Base-by-base conservation (phyloP, 2,888 invertebrate species). In the Parnassius apollo region DNA sequence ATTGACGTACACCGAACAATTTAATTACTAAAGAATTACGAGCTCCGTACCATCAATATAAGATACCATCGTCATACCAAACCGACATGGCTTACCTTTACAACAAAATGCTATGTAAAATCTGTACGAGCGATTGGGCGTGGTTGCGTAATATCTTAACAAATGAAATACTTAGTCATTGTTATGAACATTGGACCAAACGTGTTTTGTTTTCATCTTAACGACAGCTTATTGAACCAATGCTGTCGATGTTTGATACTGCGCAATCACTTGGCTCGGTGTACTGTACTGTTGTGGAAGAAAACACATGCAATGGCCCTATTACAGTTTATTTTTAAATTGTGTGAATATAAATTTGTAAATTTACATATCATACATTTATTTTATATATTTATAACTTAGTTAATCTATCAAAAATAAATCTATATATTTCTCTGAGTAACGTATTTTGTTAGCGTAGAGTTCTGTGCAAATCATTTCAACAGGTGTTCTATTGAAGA, bases 1-100 rank as follows among this genome's bases (percentile, higher is more conserved):
- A 80, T 78, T 84, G 84, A 85, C 84, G 81, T 77, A 80, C 81
- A 75, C 70, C 75, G 78, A 84, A 87, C 88, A 85, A 86, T 89
- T 90, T 89, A 89, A 90, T 89, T 89, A 88, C 80, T 75, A 85
- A 86, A 85, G 84, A 87, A 87, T 87, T 88, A 67, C 59, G 81
- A 83, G 76, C 71, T 83, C 79, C 82, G 83, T 83, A 82, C 78
- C 35, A 35, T 35, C 35, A 35, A 35, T 79, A 82, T 80, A 74
- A 69, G 73, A 75, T 77, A 69, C 75, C 74, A 66, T 80, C 78
- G 73, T 73, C 74, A 69, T 73, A 75, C 78, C 18, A 25, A 54
- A 25, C 50, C 42, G 62, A 35, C 35, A 35, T 35, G 35, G 61
- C 51, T 49, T 49, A 18, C 50, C 45, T 61, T 68, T 63, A 62